Percentiles rank a stretch among this genome's conserved stretches.
Conservation (phyloP, 2,888 invertebrate species). For the Platycheirus albimanus region DNA sequence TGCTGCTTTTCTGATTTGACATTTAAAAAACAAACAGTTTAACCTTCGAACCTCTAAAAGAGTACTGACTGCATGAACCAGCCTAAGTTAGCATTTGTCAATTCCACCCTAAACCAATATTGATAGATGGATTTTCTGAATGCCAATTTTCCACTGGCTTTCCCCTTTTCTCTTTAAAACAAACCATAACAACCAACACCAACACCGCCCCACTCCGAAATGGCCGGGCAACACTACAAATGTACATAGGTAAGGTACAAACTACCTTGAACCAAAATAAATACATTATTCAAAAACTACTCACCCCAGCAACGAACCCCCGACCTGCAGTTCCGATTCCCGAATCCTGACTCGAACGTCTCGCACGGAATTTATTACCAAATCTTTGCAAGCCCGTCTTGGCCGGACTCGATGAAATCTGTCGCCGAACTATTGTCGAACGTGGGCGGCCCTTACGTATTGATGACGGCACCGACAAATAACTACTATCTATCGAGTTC, state of each 20-base stretch:
- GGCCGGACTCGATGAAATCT: constrained; percentile 81
- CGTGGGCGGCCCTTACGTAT: constrained; percentile 77
- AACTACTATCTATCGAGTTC: constrained; percentile 77
- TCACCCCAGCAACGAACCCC: constrained; percentile 76
- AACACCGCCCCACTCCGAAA: background rate
- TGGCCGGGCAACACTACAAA: too few relatives aligned
- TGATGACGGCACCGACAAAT: constrained; percentile 79
- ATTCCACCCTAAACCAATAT: constrained; percentile 45
- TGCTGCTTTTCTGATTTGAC: too few relatives aligned
- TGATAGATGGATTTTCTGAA: constrained; percentile 12
- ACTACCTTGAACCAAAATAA: background rate
- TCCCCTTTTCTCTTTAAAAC: background rate
- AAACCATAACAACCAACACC: background rate
- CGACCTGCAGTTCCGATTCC: constrained; percentile 80
- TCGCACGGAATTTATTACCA: constrained; percentile 76
- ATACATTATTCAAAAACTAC: constrained; percentile 59
- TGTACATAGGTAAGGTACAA: background rate
- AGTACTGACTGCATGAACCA: too few relatives aligned
- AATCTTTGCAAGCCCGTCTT: constrained; percentile 78
- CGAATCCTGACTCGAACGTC: constrained; percentile 82
- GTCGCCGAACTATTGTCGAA: constrained; percentile 76
- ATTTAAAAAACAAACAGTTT: too few relatives aligned
- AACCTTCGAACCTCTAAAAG: too few relatives aligned
- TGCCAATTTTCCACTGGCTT: constrained; percentile 3
- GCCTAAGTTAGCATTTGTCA: background rate